Evolutionary conservation across 2,888 invertebrate genomes (phyloP).

Genomic region (Eulithis testata): DNA sequence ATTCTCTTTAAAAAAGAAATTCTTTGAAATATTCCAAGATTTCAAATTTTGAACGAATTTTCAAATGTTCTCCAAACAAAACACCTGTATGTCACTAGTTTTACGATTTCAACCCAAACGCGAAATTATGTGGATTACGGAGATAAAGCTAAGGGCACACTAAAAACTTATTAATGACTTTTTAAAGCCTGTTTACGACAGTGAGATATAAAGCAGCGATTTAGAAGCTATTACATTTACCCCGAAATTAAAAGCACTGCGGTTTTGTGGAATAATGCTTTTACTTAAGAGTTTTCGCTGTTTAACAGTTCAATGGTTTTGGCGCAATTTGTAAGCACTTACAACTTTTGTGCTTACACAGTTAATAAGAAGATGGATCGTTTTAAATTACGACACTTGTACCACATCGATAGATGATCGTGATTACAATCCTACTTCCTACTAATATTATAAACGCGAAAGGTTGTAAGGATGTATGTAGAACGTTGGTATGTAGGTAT

Average conservation of each 20-base stretch:
- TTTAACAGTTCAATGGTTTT: not conserved
- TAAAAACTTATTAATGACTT: slow-evolving; percentile 59
- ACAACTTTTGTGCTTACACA: not conserved
- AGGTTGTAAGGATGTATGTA: no score
- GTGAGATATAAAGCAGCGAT: slow-evolving; percentile 45
- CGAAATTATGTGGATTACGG: slow-evolving; percentile 54
- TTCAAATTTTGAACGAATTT: not conserved
- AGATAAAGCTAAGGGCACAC: slow-evolving; percentile 52
- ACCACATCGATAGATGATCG: no score
- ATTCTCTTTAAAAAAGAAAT: no score
- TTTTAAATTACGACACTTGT: not conserved
- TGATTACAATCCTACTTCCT: no score
- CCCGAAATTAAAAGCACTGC: slow-evolving; percentile 23
- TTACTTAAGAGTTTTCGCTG: slow-evolving; percentile 5
- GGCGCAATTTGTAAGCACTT: not conserved
- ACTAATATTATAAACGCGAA: no score
- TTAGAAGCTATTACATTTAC: slow-evolving; percentile 44
- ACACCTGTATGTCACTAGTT: slow-evolving; percentile 36
- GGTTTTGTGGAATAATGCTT: slow-evolving; percentile 13
- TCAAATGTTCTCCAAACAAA: slow-evolving; percentile 12
- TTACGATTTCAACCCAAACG: slow-evolving; percentile 50
- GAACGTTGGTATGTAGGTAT: no score
- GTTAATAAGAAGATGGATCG: not conserved
- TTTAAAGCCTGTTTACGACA: slow-evolving; percentile 54
- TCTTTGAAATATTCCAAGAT: not conserved